Evolutionary conservation across 92 coral and sea anemone species (phyloP).

Genomic region (Isaurus tuberculatus): DNA sequence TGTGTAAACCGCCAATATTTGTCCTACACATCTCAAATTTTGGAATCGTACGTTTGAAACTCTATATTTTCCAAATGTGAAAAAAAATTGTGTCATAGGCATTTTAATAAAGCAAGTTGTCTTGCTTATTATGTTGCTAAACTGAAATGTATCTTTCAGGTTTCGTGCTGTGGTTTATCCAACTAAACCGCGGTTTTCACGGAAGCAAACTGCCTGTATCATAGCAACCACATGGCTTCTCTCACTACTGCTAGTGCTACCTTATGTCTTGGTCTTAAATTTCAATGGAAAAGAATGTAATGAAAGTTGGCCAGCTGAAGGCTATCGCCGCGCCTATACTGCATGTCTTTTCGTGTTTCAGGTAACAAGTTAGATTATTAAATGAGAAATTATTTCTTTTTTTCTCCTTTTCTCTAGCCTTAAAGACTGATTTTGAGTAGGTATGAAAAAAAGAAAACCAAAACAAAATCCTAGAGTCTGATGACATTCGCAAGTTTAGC

Average conservation of each 20-base stretch:
- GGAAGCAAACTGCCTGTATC: conserved; percentile 67
- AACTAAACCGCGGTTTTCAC: conserved; percentile 73
- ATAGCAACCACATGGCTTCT: conserved; percentile 72
- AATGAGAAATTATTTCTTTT: not conserved
- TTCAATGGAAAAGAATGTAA: conserved; percentile 54
- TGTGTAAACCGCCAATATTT: too few species aligned
- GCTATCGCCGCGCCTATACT: conserved; percentile 77
- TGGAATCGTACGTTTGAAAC: too few species aligned
- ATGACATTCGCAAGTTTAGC: too few species aligned
- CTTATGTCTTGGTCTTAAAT: conserved; percentile 73
- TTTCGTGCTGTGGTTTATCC: conserved; percentile 91
- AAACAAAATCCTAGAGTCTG: too few species aligned
- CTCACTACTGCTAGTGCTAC: conserved; percentile 75
- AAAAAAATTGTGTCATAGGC: too few species aligned
- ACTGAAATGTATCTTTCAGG: conserved; percentile 50
- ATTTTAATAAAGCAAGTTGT: too few species aligned
- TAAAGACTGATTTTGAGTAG: too few species aligned
- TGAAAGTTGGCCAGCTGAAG: conserved; percentile 71
- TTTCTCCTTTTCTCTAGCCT: not conserved
- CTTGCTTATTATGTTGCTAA: too few species aligned
- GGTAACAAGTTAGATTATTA: not conserved
- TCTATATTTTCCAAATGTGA: too few species aligned
- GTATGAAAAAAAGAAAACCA: too few species aligned
- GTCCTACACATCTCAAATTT: too few species aligned
- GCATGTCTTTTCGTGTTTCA: conserved; percentile 75